These are phyloP conservation scores for Scalopus aquaticus DNA, from an alignment of 2,113 vertebrate genomes.

Conservation along the genomic window DNA sequence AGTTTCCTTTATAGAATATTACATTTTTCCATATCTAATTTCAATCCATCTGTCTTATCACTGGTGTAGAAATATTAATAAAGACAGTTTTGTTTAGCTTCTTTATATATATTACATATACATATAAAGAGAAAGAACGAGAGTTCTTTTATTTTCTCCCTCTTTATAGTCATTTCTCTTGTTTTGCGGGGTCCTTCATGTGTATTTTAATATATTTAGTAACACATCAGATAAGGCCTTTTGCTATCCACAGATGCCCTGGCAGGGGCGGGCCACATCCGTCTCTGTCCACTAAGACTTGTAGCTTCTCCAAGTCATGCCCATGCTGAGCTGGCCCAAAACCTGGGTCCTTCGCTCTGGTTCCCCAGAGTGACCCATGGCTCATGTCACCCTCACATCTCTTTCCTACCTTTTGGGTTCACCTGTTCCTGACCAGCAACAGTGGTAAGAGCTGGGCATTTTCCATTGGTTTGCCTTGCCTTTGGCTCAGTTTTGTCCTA, in stretches of 20 bases:
- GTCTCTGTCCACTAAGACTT: background rate
- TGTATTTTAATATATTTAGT: constrained; percentile 58
- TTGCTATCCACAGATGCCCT: background rate
- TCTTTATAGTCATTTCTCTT: background rate
- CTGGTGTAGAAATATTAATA: constrained; percentile 72
- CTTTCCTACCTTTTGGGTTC: background rate
- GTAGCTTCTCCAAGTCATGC: background rate
- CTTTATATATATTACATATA: constrained; percentile 62
- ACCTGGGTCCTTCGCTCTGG: background rate
- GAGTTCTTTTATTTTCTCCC: background rate
- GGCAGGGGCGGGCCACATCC: background rate
- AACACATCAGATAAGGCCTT: background rate
- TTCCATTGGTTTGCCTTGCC: background rate
- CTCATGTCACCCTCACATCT: background rate
- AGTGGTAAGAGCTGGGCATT: background rate
- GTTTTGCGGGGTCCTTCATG: background rate
- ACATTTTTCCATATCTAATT: constrained; percentile 79
- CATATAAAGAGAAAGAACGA: background rate
- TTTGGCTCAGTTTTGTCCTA: background rate
- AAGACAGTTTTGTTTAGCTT: constrained; percentile 56
- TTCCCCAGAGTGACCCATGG: background rate
- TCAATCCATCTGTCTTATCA: constrained; percentile 72
- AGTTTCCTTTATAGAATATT: constrained; percentile 78
- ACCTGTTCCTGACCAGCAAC: background rate
- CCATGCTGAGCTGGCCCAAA: background rate